Conservation (phyloP, 2,888 invertebrate genomes). For the Xestia sexstrigata region DNA sequence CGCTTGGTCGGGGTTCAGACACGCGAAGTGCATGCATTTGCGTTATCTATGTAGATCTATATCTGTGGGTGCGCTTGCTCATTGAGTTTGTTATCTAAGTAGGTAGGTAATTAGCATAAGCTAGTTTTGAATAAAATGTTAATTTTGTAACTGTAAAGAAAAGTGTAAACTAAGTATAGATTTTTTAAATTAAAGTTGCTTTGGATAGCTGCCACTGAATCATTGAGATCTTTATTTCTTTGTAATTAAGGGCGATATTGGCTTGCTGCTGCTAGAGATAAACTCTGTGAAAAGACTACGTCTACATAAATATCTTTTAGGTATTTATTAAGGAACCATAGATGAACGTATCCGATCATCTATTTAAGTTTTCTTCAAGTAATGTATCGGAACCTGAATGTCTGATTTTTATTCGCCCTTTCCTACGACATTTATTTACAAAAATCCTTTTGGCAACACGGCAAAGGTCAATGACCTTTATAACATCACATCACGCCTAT, state of each 20-base stretch:
- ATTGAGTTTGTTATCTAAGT: slow-evolving; percentile 7
- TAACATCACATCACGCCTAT: too few relatives aligned
- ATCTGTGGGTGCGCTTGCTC: slow-evolving; percentile 48
- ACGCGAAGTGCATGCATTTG: too few relatives aligned
- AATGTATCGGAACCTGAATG: too few relatives aligned
- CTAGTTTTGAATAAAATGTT: not conserved
- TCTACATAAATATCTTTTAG: too few relatives aligned
- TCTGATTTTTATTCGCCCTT: not conserved
- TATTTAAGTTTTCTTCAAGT: not conserved
- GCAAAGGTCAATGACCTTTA: not conserved
- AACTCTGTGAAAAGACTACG: not conserved
- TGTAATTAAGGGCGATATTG: not conserved
- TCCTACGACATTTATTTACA: not conserved
- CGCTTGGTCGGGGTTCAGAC: too few relatives aligned
- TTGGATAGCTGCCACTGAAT: too few relatives aligned
- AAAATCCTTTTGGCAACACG: not conserved
- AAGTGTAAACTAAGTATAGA: too few relatives aligned
- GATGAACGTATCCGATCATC: not conserved
- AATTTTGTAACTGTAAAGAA: too few relatives aligned
- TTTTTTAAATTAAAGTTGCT: too few relatives aligned
- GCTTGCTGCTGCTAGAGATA: not conserved
- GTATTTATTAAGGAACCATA: not conserved
- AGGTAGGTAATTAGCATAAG: not conserved
- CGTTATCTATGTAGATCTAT: too few relatives aligned
- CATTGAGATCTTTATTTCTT: not conserved